phyloP scores from a whole-genome alignment of 2,113 vertebrate genomes.

The Stegastes partitus region DNA sequence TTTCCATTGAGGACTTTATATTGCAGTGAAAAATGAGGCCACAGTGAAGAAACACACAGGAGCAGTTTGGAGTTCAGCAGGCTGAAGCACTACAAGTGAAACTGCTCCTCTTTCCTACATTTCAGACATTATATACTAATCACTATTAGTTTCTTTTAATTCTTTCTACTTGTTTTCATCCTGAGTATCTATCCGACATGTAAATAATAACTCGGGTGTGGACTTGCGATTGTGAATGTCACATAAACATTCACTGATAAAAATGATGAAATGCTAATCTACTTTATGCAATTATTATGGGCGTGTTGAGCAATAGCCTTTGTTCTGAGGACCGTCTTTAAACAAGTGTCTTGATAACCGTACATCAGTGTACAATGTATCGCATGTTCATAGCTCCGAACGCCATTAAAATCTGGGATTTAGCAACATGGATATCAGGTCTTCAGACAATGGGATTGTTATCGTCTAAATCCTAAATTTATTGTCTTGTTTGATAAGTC shows the following conservation, averaged over 20 bases:
- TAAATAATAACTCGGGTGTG: neutral
- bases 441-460: neutral
- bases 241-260: conserved; percentile 36
- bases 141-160: too few species aligned
- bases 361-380: neutral
- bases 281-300: conserved; percentile 48
- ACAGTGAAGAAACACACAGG: too few species aligned
- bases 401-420: conserved; percentile 10
- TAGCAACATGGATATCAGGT: neutral
- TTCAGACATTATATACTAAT: too few species aligned
- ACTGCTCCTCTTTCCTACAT: too few species aligned
- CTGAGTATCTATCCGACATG: neutral
- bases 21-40: too few species aligned
- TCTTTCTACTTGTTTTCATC: too few species aligned
- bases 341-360: conserved; percentile 5
- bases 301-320: conserved; percentile 50
- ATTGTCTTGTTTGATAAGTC: conserved; percentile 48
- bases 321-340: conserved; percentile 1
- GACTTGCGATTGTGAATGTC: neutral
- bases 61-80: too few species aligned
- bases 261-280: conserved; percentile 60
- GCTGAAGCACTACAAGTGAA: too few species aligned
- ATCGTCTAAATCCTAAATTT: conserved; percentile 35
- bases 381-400: conserved; percentile 9
- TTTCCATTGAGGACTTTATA: too few species aligned